Evolutionary conservation across 2,797 vertebrate genomes (phyloP).

Genomic region (Coccyzus lansbergi): DNA sequence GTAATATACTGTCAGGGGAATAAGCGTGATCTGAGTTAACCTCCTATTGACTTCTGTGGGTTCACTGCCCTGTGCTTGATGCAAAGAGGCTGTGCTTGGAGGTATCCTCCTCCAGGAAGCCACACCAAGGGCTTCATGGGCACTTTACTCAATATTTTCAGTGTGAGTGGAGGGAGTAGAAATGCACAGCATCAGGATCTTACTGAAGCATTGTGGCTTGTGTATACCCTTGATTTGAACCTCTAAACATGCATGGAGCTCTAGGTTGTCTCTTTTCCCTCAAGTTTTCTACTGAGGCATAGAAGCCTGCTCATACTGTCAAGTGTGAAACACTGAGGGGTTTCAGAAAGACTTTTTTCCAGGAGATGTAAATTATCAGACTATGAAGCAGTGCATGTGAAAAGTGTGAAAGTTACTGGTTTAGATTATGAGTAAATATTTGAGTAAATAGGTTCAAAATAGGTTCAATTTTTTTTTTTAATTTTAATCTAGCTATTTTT

Average conservation of each 20-base stretch:
- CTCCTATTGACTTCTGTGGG: background rate
- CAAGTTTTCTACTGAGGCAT: background rate
- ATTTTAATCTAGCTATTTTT: background rate
- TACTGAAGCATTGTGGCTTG: background rate
- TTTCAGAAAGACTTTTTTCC: background rate
- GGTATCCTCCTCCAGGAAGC: background rate
- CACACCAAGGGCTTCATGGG: background rate
- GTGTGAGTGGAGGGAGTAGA: background rate
- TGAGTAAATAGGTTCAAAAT: background rate
- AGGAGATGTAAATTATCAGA: background rate
- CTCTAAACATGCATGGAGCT: background rate
- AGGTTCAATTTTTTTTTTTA: background rate
- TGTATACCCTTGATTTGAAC: background rate
- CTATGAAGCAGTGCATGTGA: background rate
- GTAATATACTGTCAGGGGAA: background rate
- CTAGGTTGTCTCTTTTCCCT: background rate
- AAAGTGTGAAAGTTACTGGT: background rate
- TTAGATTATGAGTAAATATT: background rate
- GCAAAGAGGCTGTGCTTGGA: background rate
- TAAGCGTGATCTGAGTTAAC: background rate
- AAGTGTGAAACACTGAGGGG: background rate
- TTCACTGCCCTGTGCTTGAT: accelerated
- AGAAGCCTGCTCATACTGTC: background rate
- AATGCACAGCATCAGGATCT: background rate
- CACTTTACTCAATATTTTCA: accelerated